Base-by-base conservation (phyloP, 2,888 invertebrate genomes). In the Papilio demoleus region DNA sequence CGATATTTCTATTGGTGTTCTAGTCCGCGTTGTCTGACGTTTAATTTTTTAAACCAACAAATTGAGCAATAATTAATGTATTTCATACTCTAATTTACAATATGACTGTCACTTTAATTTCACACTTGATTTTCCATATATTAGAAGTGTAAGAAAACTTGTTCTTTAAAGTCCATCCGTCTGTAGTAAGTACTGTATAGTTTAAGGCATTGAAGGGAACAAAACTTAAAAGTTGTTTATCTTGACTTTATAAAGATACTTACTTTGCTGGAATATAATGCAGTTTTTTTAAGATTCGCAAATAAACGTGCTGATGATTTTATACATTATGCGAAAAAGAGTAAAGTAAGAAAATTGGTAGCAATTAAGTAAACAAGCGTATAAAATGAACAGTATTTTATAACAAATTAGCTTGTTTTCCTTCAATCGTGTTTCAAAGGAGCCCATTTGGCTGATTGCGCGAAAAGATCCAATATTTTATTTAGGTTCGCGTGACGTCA, bases 381-480 rank as follows among this genome's bases (percentile, higher is more conserved):
- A 50, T 50, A 50, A 50, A 50, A 50, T 50, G 50, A 50, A 27
- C 50, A 50, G 27, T 27, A n/a, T 50, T 50, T 50, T 50, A 27
- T 27, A 50, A 27, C 50, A 50, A 50, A 61, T 61, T 40, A 40
- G 40, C 42, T 27, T 24, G 40, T 61, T 61, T 42, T 22, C 42
- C 42, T 24, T n/a, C 60, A 61, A 27, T 61, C 60, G 27, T 61
- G 42, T 61, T 61, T 27, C 60, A 40, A 61, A 61, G 40, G 42
- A 40, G 40, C 19, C 60, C 27, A 42, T 61, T 42, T 42, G n/a
- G 14, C 60, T 27, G 60, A 61, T 42, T 61, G 40, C 24, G 27
- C 24, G 40, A 42, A 61, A 42, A n/a, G 17, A 61, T 27, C 24
- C 40, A 42, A 42, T 61, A 42, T 61, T 61, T 42, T 61, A 61